Evolutionary conservation across 2,797 vertebrate species (phyloP), one percentile per base, ranked within the genome.

Genomic region (Lophotriccus pileatus): DNA sequence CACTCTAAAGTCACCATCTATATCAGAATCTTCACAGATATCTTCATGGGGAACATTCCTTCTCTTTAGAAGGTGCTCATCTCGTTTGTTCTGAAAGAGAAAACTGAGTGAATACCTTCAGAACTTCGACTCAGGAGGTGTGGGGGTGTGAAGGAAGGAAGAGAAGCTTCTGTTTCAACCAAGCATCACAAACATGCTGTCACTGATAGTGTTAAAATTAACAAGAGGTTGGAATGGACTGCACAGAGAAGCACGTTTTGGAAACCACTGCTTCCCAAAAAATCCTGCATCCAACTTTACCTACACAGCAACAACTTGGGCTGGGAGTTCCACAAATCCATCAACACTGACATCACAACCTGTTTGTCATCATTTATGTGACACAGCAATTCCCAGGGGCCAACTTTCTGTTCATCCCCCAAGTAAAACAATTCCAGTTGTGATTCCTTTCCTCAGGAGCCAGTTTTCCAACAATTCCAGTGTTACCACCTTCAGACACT

Each of bases 1-100:
- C 98, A 99, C 99, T 99, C 99, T 98, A 85, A 98, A 99, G 97
- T 99, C 99, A 73, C 99, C 99, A 76, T 99, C 99, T 36, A 98
- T 98, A 94, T 99, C 99, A 59, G 99, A 99, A 96, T 99, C 99
- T 96, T 99, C 99, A 94, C 99, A 99, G 96, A 99, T 98, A 97
- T 99, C 99, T 97, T 99, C 99, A 62, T 99, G 98, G 15, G 99
- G 99, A 68, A 99, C 99, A 63, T 99, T 99, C 96, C 99, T 98
- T 96, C 99, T 99, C 97, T 99, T 99, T 97, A 99, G 98, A 87
- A 99, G 98, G 97, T 99, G 99, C 49, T 99, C 99, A 84, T 99
- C 99, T 98, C 99, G 98, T 97, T 99, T 99, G 98, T 99, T 99
- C 99, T 99, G 37, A 60, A 95, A 94, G 55, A 69, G 39, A 95